These are phyloP conservation scores for Darevskia mixta DNA, from an alignment of 2,797 vertebrate species.

Conservation along the genomic window DNA sequence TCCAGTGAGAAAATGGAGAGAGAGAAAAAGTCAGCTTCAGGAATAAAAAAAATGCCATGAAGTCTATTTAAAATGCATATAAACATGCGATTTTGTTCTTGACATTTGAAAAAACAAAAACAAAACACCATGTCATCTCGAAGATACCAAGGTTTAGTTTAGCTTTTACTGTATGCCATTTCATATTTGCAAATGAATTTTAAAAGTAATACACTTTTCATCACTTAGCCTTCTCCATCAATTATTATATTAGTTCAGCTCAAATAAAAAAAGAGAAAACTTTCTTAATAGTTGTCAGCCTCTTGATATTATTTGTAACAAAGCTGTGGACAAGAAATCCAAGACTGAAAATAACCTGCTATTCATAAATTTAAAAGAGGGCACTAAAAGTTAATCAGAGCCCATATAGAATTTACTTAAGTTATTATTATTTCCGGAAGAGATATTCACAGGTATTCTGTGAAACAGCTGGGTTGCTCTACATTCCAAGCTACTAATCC, in stretches of 20 bases:
- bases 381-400: slow-evolving; percentile 57
- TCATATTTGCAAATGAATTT: slow-evolving; percentile 64
- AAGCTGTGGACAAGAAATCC: slow-evolving; percentile 60
- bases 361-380: slow-evolving; percentile 66
- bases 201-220: slow-evolving; percentile 68
- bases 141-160: slow-evolving; percentile 62
- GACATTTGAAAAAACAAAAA: slow-evolving; percentile 65
- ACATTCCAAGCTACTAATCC: slow-evolving; percentile 35
- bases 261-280: slow-evolving; percentile 66
- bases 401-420: slow-evolving; percentile 48
- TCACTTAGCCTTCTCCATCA: slow-evolving; percentile 69
- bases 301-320: slow-evolving; percentile 64
- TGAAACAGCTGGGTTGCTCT: slow-evolving; percentile 28
- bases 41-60: slow-evolving; percentile 59
- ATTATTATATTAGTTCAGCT: slow-evolving; percentile 65
- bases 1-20: slow-evolving; percentile 44
- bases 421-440: slow-evolving; percentile 58
- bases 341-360: slow-evolving; percentile 50
- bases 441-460: slow-evolving; percentile 47
- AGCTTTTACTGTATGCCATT: slow-evolving; percentile 66
- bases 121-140: slow-evolving; percentile 59
- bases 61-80: slow-evolving; percentile 62
- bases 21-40: slow-evolving; percentile 65
- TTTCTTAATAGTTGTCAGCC: slow-evolving; percentile 70
- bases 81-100: slow-evolving; percentile 65